Conservation (phyloP, 2,113 vertebrate species). For the Tringa solitaria region DNA sequence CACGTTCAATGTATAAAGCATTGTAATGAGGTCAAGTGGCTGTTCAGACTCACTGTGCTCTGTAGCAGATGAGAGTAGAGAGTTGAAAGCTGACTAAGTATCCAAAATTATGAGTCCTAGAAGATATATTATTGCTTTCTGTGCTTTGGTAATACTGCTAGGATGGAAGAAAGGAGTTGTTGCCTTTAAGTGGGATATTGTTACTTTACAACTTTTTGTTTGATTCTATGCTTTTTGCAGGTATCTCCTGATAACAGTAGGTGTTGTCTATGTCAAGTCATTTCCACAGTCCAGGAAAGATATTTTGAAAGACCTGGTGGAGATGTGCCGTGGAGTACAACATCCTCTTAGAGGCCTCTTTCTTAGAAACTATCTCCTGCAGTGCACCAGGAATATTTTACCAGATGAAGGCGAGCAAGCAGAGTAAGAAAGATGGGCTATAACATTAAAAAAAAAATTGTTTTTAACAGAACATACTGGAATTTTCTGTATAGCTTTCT, state of each 20-base stretch:
- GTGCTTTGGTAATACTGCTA: background rate
- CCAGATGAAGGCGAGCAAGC: slow-evolving; percentile 95
- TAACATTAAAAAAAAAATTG: background rate
- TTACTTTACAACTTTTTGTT: background rate
- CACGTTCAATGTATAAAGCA: background rate
- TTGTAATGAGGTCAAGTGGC: background rate
- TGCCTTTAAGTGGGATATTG: background rate
- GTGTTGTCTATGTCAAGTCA: slow-evolving; percentile 97
- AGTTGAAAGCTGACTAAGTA: background rate
- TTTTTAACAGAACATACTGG: background rate
- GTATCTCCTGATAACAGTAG: slow-evolving; percentile 96
- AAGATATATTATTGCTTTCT: background rate
- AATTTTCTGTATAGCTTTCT: background rate
- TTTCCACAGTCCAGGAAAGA: slow-evolving; percentile 99
- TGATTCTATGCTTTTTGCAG: slow-evolving; percentile 67
- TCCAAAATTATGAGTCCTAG: background rate
- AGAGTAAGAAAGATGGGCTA: slow-evolving; percentile 79
- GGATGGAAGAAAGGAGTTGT: background rate
- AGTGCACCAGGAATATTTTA: slow-evolving; percentile 96
- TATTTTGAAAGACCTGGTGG: slow-evolving; percentile 98
- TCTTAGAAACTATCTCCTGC: slow-evolving; percentile 95
- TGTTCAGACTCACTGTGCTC: background rate
- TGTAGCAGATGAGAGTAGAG: background rate
- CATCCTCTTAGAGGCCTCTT: slow-evolving; percentile 95
- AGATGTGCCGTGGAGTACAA: slow-evolving; percentile 99